A percentile compares a stretch with the other conserved stretches of the same genome.
Conservation (phyloP, 2,797 vertebrate species). For the Pseudomugil gertrudae region DNA sequence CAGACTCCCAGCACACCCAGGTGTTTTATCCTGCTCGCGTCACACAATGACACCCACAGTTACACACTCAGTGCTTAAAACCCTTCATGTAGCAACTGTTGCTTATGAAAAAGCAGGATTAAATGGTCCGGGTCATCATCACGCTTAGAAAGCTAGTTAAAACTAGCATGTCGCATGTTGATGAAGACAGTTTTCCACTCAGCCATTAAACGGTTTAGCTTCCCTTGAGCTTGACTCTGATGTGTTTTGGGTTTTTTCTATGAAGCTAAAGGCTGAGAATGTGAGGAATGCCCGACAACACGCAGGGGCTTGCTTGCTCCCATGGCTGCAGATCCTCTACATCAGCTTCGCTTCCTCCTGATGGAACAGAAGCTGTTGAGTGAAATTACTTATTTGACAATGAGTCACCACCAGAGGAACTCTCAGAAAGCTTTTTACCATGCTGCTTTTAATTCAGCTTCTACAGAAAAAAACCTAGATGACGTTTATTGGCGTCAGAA, state of each 20-base stretch:
- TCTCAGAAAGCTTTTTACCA: background rate
- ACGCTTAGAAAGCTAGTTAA: background rate
- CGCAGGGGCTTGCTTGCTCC: slow-evolving; percentile 60
- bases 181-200: background rate
- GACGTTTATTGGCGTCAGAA: slow-evolving; percentile 13
- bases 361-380: slow-evolving; percentile 29
- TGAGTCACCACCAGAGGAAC: slow-evolving; percentile 12
- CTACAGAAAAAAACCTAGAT: slow-evolving; percentile 12
- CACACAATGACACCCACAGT: background rate
- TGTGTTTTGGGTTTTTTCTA: slow-evolving; percentile 22
- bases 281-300: slow-evolving; percentile 62
- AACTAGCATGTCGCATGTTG: background rate
- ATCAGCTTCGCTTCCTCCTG: slow-evolving; percentile 19
- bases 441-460: slow-evolving; percentile 11
- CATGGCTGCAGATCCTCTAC: slow-evolving; percentile 20
- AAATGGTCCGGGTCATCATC: background rate
- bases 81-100: background rate
- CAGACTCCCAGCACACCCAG: slow-evolving; percentile 86
- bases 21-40: slow-evolving; percentile 65
- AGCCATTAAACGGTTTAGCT: background rate
- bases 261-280: slow-evolving; percentile 50
- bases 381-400: slow-evolving; percentile 4
- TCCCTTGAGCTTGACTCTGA: slow-evolving; percentile 2
- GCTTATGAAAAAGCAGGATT: background rate
- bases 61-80: background rate